phyloP scores from a whole-genome alignment of 2,888 invertebrate genomes.

The Acronicta aceris region DNA sequence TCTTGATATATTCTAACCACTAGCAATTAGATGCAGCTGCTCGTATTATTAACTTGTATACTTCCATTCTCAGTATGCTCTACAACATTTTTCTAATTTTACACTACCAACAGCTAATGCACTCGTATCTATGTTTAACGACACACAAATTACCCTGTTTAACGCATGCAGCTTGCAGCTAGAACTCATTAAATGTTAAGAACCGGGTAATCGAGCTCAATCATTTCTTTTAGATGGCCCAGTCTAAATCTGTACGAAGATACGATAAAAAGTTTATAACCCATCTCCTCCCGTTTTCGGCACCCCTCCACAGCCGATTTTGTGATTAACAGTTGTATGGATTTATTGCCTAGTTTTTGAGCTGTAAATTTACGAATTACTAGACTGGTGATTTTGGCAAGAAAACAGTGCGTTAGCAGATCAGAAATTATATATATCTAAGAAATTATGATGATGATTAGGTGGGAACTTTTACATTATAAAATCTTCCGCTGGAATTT shows the following conservation, averaged over 20 bases:
- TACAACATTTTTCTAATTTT: constrained; percentile 51
- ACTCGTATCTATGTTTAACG: constrained; percentile 47
- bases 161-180: constrained; percentile 39
- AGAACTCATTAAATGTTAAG: constrained; percentile 43
- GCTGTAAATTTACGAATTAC: constrained; percentile 35
- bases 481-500: no score
- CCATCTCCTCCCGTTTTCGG: constrained; percentile 6
- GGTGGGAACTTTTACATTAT: no score
- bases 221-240: constrained; percentile 42
- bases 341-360: constrained; percentile 44
- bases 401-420: background rate
- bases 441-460: no score
- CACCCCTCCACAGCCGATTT: constrained; percentile 31
- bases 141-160: constrained; percentile 49
- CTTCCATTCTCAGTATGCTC: constrained; percentile 28
- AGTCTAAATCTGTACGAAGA: constrained; percentile 41
- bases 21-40: constrained; percentile 38
- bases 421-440: no score
- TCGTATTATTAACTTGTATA: constrained; percentile 18
- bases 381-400: constrained; percentile 16
- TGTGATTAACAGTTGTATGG: constrained; percentile 42
- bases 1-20: constrained; percentile 8
- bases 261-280: constrained; percentile 38
- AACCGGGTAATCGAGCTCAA: constrained; percentile 27
- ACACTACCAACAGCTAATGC: constrained; percentile 33